Percentiles rank a stretch among this genome's conserved stretches.
Evolutionary conservation across 2,113 vertebrate genomes (phyloP).

Genomic region (Microcebus ravelobensis): DNA sequence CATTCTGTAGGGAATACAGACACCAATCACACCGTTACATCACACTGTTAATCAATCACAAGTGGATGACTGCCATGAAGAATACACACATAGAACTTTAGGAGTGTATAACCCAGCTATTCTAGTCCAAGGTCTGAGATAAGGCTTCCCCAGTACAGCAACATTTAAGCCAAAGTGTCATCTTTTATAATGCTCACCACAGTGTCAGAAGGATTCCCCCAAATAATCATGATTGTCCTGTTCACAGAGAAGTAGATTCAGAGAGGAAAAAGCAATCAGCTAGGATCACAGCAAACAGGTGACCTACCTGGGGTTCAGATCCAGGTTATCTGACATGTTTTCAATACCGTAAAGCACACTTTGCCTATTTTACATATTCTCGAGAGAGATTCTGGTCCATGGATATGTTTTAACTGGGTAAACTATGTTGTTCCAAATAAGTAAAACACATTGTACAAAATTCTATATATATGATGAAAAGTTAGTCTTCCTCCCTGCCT

Average conservation of each 20-base stretch:
- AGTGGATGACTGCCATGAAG: not conserved
- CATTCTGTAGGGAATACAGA: not conserved
- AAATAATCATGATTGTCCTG: not conserved
- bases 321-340: not conserved
- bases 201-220: not conserved
- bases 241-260: not conserved
- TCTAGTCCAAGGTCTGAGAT: not conserved
- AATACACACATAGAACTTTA: not conserved
- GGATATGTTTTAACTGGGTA: not conserved
- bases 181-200: not conserved
- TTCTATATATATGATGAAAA: not conserved
- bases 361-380: not conserved
- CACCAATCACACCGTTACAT: not conserved
- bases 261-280: not conserved
- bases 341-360: not conserved
- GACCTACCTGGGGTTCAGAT: not conserved
- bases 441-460: not conserved
- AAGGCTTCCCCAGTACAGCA: not conserved
- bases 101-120: too few relatives aligned
- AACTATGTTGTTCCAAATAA: not conserved
- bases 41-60: not conserved
- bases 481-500: not conserved
- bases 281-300: not conserved
- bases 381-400: not conserved
- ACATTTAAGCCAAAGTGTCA: not conserved